Base-by-base conservation (phyloP, 2,797 vertebrate genomes). In the Oreochromis grahami region DNA sequence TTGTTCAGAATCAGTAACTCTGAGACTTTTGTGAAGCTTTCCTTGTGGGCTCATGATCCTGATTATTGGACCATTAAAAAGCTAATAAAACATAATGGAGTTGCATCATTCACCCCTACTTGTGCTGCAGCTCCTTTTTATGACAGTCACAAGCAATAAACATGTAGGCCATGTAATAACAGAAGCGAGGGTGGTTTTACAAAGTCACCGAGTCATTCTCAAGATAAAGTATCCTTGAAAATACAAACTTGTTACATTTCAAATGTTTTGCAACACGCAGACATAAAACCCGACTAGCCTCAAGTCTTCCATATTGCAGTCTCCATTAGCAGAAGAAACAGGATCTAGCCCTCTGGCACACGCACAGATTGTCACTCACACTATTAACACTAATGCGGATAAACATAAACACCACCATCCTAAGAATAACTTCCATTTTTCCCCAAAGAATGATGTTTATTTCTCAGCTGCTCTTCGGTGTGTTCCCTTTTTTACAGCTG, bases 351-450 rank as follows among this genome's bases (percentile, higher is more conserved):
- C 65, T 58, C 84, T 74, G 63, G 84, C 85, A 88, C 82, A 72
- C 76, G 12, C 6, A 8, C 86, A 89, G 43, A 89, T 89, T 60
- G 12, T 88, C 90, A 81, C 79, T 93, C 86, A 77, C 84, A 89
- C 91, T 84, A 91, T 91, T 91, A 93, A 93, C 88, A 87, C 89
- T 79, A 87, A 82, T 87, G 86, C 79, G 87, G 88, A 91, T 86
- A 88, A 91, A 93, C 86, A 90, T 94, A 94, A 93, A 94, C 91
- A 90, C 70, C 36, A 53, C 29, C 13, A 21, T 87, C 77, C 95
- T 84, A 92, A 96, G 89, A 95, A 96, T 96, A 96, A 92, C 89
- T 88, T 85, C 81, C 63, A 88, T 94, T 93, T 94, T 80, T 8
- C 82, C 76, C 81, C 63, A 85, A 87, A 92, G 93, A 94, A 89